A percentile compares a stretch with the other conserved stretches of the same genome.
phyloP scores from a whole-genome alignment of 64 coral and sea anemone species.

The Porites lutea region DNA sequence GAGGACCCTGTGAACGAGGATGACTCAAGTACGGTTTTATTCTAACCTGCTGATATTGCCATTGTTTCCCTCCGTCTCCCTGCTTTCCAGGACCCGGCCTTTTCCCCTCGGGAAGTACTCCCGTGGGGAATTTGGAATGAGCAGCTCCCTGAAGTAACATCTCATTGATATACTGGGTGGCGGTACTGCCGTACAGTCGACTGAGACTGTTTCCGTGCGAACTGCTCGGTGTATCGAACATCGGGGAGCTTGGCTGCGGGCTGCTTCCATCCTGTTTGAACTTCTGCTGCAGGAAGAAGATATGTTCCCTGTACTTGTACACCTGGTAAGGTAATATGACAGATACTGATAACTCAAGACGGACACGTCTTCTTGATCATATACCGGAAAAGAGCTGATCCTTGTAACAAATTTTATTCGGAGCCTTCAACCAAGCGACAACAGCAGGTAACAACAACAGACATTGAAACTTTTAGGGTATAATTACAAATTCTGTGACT shows the following conservation, averaged over 20 bases:
- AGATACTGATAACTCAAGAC: background rate
- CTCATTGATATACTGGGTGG: slow-evolving; percentile 96
- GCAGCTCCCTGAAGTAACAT: slow-evolving; percentile 73
- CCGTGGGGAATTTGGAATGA: slow-evolving; percentile 61
- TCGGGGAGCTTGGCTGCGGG: slow-evolving; percentile 37
- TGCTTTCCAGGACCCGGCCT: slow-evolving; percentile 69
- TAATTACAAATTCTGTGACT: no score
- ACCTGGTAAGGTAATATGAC: slow-evolving; percentile 49
- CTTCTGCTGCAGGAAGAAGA: slow-evolving; percentile 92
- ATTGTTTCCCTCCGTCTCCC: slow-evolving; percentile 74
- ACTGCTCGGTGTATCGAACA: slow-evolving; percentile 49
- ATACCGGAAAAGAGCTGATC: no score
- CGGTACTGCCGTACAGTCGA: slow-evolving; percentile 90
- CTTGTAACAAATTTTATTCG: no score
- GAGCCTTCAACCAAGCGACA: no score
- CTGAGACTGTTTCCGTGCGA: slow-evolving; percentile 63
- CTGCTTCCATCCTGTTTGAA: slow-evolving; percentile 78
- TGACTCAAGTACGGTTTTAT: no score
- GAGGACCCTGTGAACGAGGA: no score
- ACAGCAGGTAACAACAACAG: no score
- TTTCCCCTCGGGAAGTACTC: slow-evolving; percentile 78
- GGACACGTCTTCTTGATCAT: no score
- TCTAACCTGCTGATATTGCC: slow-evolving; percentile 88
- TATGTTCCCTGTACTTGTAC: slow-evolving; percentile 99
- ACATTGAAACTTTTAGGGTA: no score